A percentile compares a stretch with the other conserved stretches of the same genome.
These are phyloP conservation scores for Pseudomyrmex pallidus DNA, from an alignment of 1,140 invertebrate genomes.

Conservation along the genomic window DNA sequence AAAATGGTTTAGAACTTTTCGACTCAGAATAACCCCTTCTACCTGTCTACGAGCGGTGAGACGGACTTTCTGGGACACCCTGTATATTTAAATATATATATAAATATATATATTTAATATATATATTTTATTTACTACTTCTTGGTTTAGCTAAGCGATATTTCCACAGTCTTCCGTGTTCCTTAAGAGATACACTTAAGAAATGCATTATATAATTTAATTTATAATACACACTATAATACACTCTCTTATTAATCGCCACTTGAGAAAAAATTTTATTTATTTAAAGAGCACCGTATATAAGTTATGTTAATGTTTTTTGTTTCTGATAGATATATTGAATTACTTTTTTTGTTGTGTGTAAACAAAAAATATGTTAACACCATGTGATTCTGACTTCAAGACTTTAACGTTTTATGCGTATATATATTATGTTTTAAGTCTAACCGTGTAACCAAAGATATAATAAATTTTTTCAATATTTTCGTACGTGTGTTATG, in stretches of 20 bases:
- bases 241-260: no score
- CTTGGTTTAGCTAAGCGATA: slow-evolving; percentile 10
- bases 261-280: no score
- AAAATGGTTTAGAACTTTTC: no score
- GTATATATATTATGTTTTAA: slow-evolving; percentile 9
- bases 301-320: background rate
- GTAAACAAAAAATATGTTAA: slow-evolving; percentile 7
- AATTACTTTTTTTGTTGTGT: background rate
- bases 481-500: background rate
- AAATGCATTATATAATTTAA: no score
- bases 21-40: no score
- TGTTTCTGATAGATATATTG: background rate
- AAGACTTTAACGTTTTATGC: slow-evolving; percentile 15
- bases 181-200: no score
- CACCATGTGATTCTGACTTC: background rate
- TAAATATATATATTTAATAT: no score
- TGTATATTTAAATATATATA: no score
- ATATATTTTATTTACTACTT: slow-evolving; percentile 3
- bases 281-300: background rate
- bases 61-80: no score
- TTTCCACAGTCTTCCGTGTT: slow-evolving; percentile 14
- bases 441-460: slow-evolving; percentile 24
- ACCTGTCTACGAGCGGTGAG: no score
- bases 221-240: no score
- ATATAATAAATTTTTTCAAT: slow-evolving; percentile 51